A percentile compares a stretch with the other conserved stretches of the same genome.
Conservation (phyloP, 2,797 vertebrate species). For the Champsocephalus gunnari region DNA sequence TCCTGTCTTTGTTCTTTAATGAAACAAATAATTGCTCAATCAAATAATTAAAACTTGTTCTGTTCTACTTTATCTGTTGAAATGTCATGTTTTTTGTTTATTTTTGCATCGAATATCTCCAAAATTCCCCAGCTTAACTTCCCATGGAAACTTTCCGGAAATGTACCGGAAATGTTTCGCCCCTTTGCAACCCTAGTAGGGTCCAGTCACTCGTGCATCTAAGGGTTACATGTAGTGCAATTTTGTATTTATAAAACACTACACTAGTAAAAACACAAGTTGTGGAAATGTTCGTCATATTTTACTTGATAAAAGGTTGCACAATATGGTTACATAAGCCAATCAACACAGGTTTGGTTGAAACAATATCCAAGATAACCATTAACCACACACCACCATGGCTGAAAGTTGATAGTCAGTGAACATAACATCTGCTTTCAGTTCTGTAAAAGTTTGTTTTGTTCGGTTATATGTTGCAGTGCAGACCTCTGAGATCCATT, state of each 20-base stretch:
- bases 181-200: no score
- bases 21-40: no score
- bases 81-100: no score
- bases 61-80: no score
- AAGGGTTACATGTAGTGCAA: slow-evolving; percentile 10
- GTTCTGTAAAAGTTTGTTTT: slow-evolving; percentile 2
- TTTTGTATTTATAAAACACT: slow-evolving; percentile 20
- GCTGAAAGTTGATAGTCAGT: slow-evolving; percentile 21
- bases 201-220: no score
- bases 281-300: slow-evolving; percentile 18
- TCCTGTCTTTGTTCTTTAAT: no score
- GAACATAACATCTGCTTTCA: slow-evolving; percentile 23
- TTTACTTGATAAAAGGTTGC: slow-evolving; percentile 14
- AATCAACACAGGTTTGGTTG: slow-evolving; percentile 14
- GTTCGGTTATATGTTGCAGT: slow-evolving; percentile 8
- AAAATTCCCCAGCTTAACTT: no score
- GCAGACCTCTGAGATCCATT: not conserved
- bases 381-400: not conserved
- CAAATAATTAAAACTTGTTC: no score
- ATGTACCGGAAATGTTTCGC: no score
- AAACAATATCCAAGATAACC: slow-evolving; percentile 24
- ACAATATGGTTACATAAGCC: slow-evolving; percentile 10
- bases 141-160: no score
- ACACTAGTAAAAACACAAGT: slow-evolving; percentile 11
- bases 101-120: no score